These are phyloP conservation scores for Acrobasis repandana DNA, from an alignment of 2,888 invertebrate species.

Conservation along the genomic window DNA sequence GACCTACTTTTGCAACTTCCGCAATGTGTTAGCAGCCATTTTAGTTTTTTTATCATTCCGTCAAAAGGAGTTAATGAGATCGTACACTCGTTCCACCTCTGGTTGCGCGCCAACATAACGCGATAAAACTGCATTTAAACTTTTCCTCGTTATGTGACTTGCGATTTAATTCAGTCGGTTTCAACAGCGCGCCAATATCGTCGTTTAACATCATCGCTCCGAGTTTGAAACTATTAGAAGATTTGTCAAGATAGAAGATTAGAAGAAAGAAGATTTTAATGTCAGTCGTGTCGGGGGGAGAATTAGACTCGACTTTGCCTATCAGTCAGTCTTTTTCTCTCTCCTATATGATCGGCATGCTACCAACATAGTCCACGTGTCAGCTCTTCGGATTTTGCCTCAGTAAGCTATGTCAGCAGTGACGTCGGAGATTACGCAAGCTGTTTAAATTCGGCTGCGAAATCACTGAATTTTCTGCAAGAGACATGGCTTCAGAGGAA, in stretches of 20 bases:
- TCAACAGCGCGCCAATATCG: conserved; percentile 33
- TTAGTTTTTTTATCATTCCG: conserved; percentile 45
- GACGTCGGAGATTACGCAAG: conserved; percentile 79
- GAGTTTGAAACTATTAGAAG: conserved; percentile 32
- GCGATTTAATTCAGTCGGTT: conserved; percentile 36
- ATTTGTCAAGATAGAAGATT: conserved; percentile 44
- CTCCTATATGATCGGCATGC: conserved; percentile 86
- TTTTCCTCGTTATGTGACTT: conserved; percentile 56
- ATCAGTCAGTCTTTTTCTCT: conserved; percentile 91
- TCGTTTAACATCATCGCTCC: conserved; percentile 31
- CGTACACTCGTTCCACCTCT: conserved; percentile 36
- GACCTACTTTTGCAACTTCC: conserved; percentile 77
- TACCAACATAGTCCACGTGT: conserved; percentile 38
- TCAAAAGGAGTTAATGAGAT: conserved; percentile 35
- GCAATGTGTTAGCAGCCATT: conserved; percentile 68
- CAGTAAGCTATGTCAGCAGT: conserved; percentile 65
- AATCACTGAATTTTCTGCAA: conserved; percentile 79
- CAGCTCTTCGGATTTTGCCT: conserved; percentile 28
- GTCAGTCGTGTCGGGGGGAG: conserved; percentile 85
- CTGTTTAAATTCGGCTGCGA: conserved; percentile 75
- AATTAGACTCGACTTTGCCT: conserved; percentile 85
- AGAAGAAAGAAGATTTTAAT: conserved; percentile 42
- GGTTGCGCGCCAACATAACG: conserved; percentile 39
- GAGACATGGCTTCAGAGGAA: conserved; percentile 47
- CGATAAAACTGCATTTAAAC: conserved; percentile 49